phyloP scores from a whole-genome alignment of 2,797 vertebrate species.

The Smutsia temminckii region DNA sequence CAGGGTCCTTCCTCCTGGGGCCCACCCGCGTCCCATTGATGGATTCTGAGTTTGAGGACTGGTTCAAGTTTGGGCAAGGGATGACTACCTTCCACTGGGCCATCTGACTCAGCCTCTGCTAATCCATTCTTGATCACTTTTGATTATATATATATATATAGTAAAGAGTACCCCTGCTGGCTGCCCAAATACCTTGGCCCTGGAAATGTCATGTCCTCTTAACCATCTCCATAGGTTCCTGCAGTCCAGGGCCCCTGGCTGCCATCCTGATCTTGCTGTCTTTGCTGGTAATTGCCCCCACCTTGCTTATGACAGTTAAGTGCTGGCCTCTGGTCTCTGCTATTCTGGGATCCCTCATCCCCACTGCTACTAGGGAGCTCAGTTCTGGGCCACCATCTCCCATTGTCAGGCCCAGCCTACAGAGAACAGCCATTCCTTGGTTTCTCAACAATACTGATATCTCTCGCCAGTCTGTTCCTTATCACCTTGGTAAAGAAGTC shows the following conservation, averaged over 20 bases:
- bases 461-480: no score
- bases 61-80: neutral
- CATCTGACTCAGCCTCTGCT: neutral
- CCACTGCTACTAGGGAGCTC: neutral
- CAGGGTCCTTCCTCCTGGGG: neutral
- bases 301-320: neutral
- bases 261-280: neutral
- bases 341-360: rapidly evolving
- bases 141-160: no score
- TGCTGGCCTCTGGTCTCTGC: neutral
- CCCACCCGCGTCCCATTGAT: rapidly evolving
- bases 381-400: neutral
- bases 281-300: neutral
- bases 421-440: neutral
- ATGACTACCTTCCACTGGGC: neutral
- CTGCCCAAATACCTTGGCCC: neutral
- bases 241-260: neutral
- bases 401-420: neutral
- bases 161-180: neutral
- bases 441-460: rapidly evolving
- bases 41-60: neutral
- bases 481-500: neutral
- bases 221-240: neutral
- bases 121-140: neutral
- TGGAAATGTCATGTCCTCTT: neutral